A percentile compares a stretch with the other conserved stretches of the same genome.
Evolutionary conservation across 2,797 vertebrate genomes (phyloP).

Genomic region (Periophthalmus magnuspinnatus): DNA sequence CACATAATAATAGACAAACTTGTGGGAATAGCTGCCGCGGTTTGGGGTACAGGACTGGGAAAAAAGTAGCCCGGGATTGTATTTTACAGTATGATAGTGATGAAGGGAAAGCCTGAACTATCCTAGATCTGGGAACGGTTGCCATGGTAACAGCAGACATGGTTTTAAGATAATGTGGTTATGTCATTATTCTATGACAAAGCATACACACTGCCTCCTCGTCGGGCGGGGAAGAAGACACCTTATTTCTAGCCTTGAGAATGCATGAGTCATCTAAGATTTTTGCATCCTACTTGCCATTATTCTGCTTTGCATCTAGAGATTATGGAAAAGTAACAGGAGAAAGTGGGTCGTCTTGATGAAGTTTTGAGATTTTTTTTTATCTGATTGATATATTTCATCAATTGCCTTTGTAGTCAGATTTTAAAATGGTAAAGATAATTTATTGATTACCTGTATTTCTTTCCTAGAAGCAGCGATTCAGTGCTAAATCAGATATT

Average conservation of each 20-base stretch:
- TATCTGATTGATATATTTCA: too few relatives aligned
- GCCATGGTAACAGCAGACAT: constrained; percentile 67
- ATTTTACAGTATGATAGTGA: constrained; percentile 25
- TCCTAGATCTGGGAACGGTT: constrained; percentile 59
- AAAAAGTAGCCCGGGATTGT: constrained; percentile 25
- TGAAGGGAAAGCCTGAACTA: constrained; percentile 41
- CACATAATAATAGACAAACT: constrained; percentile 14
- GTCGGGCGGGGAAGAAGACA: constrained; percentile 4
- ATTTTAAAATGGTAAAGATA: too few relatives aligned
- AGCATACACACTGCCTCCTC: constrained; percentile 20
- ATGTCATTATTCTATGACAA: constrained; percentile 37
- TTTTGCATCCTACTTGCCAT: too few relatives aligned
- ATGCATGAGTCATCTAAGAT: constrained; percentile 3
- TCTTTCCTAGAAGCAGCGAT: too few relatives aligned
- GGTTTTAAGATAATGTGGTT: constrained; percentile 47
- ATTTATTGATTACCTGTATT: too few relatives aligned
- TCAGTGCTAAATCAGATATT: too few relatives aligned
- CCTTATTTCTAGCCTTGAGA: constrained; percentile 4
- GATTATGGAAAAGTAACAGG: background rate
- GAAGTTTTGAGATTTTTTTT: background rate
- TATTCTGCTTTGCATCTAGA: too few relatives aligned
- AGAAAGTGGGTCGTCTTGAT: background rate
- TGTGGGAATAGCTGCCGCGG: background rate
- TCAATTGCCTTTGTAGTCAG: too few relatives aligned
- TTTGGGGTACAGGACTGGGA: constrained; percentile 33